A percentile compares a stretch with the other conserved stretches of the same genome.
These are phyloP conservation scores for Drosophila lini DNA, from an alignment of 1,140 invertebrate species.

Conservation along the genomic window DNA sequence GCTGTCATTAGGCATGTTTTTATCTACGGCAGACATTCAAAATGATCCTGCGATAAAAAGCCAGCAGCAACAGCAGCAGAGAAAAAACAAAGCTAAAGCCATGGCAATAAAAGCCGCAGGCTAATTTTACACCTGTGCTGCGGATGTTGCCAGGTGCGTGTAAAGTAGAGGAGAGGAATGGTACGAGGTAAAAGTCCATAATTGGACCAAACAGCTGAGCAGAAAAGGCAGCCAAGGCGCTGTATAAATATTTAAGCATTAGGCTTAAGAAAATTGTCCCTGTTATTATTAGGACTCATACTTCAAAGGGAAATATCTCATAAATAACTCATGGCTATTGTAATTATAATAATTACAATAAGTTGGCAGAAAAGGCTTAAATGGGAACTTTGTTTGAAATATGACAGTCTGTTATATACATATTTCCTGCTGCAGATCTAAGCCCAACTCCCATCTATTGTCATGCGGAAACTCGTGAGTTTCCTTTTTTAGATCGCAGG, in stretches of 20 bases:
- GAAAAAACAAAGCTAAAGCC: constrained; percentile 31
- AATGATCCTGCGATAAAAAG: constrained; percentile 66
- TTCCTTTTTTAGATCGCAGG: constrained; percentile 16
- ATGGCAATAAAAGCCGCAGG: constrained; percentile 67
- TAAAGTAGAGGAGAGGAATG: background rate
- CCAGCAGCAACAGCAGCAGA: constrained; percentile 18
- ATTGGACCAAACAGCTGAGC: constrained; percentile 47
- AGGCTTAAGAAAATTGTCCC: constrained; percentile 48
- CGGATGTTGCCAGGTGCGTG: constrained; percentile 44
- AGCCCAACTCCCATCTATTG: constrained; percentile 6
- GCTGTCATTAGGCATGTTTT: constrained; percentile 67
- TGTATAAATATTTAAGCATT: constrained; percentile 68
- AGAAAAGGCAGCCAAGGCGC: constrained; percentile 17
- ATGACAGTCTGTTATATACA: background rate
- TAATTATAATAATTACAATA: constrained; percentile 52
- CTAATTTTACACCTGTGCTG: constrained; percentile 75
- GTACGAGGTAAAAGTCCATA: constrained; percentile 23
- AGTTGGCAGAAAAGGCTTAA: background rate
- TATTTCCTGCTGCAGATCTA: background rate
- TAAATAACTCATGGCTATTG: constrained; percentile 52
- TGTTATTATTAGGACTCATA: constrained; percentile 1
- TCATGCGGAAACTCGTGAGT: constrained; percentile 16
- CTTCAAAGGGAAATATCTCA: constrained; percentile 9
- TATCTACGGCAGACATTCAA: constrained; percentile 57
- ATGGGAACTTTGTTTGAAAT: background rate